Base-by-base conservation (phyloP, 2,113 vertebrate species). In the Heptranchias perlo region DNA sequence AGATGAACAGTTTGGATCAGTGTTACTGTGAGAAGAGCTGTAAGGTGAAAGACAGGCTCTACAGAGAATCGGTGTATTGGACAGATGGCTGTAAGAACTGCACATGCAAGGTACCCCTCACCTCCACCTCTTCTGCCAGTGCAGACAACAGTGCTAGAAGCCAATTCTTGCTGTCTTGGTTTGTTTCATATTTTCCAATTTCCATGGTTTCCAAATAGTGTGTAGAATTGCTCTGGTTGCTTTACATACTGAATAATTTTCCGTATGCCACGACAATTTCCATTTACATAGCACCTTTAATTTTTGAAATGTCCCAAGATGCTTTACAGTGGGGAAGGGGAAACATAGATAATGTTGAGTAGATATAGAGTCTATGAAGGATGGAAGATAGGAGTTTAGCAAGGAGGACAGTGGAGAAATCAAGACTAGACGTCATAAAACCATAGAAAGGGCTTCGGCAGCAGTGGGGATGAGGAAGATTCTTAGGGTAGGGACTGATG, bases 11-110 rank as follows among this genome's bases (percentile, higher is more conserved):
- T 94, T 96, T 99, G 98, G 99, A 99, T 97, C 98, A 99, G 96
- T 99, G 99, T 98, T 99, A 99, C 97, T 99, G 99, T 98, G 99
- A 99, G 97, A 98, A 98, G 97, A 99, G 99, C 87, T 99, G 99
- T 98, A 99, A 97, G 93, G 97, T 98, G 97, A 99, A 99, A 97
- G 99, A 98, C 96, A 97, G 96, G 96, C 98, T 98, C 97, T 99
- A 99, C 98, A 98, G 99, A 97, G 99, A 99, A 97, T 98, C 98
- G 92, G 99, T 99, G 96, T 98, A 98, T 96, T 99, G 99, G 99
- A 98, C 98, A 96, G 99, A 99, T 96, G 99, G 99, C 97, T 99
- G 99, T 97, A 99, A 98, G 98, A 99, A 99, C 98, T 99, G 99
- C 98, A 99, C 98, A 91, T 99, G 99, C 98, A 98, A 97, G 98